A percentile compares a stretch with the other conserved stretches of the same genome.
These are phyloP conservation scores for Serilophus lunatus DNA, from an alignment of 2,113 vertebrate genomes.

Conservation along the genomic window DNA sequence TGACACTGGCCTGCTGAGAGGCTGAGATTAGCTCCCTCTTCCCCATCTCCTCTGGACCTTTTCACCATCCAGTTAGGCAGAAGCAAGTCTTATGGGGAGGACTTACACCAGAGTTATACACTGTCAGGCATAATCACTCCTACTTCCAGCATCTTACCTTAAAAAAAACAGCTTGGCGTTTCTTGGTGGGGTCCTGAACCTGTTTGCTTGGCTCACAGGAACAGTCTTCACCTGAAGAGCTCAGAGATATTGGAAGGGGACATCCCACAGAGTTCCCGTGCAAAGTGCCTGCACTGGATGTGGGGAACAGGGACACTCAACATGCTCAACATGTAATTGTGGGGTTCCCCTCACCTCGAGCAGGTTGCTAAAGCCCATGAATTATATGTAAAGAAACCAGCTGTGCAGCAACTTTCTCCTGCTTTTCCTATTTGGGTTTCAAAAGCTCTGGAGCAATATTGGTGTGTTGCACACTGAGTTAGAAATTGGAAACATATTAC, in stretches of 20 bases:
- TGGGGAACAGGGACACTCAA: not conserved
- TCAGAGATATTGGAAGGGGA: not conserved
- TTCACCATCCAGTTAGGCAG: not conserved
- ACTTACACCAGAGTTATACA: not conserved
- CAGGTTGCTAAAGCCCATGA: not conserved
- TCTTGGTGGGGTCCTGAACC: not conserved
- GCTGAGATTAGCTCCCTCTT: not conserved
- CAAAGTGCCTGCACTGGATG: accelerated
- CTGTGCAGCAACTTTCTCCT: not conserved
- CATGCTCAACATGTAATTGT: accelerated
- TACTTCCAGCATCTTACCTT: not conserved
- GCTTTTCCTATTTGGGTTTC: conserved; percentile 4
- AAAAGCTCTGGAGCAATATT: conserved; percentile 18
- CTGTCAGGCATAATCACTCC: not conserved
- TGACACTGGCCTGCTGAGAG: not conserved
- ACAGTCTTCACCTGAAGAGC: not conserved
- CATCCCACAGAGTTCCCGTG: not conserved
- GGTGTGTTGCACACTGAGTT: conserved; percentile 6
- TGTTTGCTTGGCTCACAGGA: not conserved
- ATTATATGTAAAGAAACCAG: not conserved
- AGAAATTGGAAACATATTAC: conserved; percentile 54
- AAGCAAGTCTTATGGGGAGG: not conserved
- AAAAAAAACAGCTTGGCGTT: not conserved
- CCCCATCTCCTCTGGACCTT: not conserved
- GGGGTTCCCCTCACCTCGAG: not conserved